Evolutionary conservation across 2,113 vertebrate species (phyloP).

Genomic region (Machaerirhynchus nigripectus): DNA sequence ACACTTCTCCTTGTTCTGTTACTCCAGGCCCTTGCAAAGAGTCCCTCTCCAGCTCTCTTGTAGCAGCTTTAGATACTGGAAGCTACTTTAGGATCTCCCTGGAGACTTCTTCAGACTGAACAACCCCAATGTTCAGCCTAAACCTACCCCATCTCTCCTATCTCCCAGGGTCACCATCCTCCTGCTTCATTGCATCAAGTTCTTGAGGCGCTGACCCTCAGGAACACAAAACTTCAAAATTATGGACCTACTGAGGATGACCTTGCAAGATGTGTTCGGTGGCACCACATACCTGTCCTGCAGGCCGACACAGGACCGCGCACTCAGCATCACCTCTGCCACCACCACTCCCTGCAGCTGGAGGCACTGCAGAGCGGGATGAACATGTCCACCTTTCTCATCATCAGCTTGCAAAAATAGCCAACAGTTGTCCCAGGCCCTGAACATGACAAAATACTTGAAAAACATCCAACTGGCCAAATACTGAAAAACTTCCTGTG

Average conservation of each 20-base stretch:
- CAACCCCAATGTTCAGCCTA: accelerated
- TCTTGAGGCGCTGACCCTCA: not conserved
- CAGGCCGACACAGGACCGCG: not conserved
- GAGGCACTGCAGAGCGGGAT: not conserved
- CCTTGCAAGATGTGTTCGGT: not conserved
- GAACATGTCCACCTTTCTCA: not conserved
- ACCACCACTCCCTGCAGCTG: not conserved
- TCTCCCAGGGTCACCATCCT: not conserved
- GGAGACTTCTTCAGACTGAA: not conserved
- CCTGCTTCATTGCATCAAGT: not conserved
- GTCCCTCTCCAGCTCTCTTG: not conserved
- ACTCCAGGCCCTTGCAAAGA: not conserved
- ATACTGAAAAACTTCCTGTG: not conserved
- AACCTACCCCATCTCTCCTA: not conserved
- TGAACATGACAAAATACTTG: not conserved
- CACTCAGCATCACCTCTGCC: not conserved
- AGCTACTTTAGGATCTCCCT: not conserved
- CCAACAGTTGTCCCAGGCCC: not conserved
- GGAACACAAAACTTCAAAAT: not conserved
- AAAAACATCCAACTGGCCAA: not conserved
- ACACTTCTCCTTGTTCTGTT: not conserved
- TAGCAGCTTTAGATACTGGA: not conserved
- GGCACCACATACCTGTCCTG: not conserved
- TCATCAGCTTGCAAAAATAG: not conserved
- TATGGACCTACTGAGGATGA: not conserved